Evolutionary conservation across 2,888 invertebrate genomes (phyloP), one percentile per base, ranked within the genome.

Genomic region (Troilus luridus): DNA sequence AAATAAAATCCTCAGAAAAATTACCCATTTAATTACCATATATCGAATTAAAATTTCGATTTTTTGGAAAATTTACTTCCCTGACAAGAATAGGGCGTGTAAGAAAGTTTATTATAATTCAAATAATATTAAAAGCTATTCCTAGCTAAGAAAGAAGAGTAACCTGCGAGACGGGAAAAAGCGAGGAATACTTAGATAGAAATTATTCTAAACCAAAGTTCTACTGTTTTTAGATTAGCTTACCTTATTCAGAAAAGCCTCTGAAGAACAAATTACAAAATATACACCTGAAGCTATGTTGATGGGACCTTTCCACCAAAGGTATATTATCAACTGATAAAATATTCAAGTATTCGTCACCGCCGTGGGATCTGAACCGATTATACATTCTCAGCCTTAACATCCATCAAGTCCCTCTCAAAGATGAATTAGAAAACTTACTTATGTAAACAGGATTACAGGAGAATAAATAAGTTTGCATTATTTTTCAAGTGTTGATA

Each of bases 191-290:
- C 12, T 41, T 21, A 56, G n/a, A 85, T 56, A 85, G 11, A 85
- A 85, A 85, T 85, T 85, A 85, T 85, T 85, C 85, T 85, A 85
- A 85, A 85, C n/a, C 56, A 58, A 56, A n/a, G 85, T 85, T 85
- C 56, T 85, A 58, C 85, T 85, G 85, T 85, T 56, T 85, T 85
- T 85, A 85, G 56, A 85, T 85, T 85, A 85, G 85, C 85, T 85
- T n/a, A n/a, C 56, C 85, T 85, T 85, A 85, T 85, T 85, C 56
- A 58, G 41, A 85, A 85, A 85, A 56, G 54, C 21, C 12, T 19
- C 8, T 6, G n/a, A 21, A 85, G 85, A 56, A 85, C n/a, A 85
- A 85, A 85, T 85, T 85, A 85, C 85, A 85, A 85, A 81, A 58
- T 85, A 85, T 85, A 85, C 85, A 85, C 56, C 56, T 56, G 85